Conservation (phyloP, 1,140 invertebrate species). For the Musca vetustissima region DNA sequence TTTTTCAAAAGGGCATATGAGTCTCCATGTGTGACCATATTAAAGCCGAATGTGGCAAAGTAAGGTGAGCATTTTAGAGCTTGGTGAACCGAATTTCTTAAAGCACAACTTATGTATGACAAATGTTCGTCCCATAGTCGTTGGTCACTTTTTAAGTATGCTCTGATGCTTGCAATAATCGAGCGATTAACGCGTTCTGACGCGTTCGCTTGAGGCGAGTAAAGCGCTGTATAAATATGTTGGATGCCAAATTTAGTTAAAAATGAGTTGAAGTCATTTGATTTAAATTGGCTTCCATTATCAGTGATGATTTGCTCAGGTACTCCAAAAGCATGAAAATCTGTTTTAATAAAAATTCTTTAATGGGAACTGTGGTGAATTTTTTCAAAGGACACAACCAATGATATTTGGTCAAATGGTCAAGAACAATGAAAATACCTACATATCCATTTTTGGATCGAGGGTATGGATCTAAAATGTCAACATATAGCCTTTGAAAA, state of each 20-base stretch:
- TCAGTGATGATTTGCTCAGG: constrained; percentile 7
- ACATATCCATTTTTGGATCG: no score
- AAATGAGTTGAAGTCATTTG: no score
- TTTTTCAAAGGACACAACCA: constrained; percentile 47
- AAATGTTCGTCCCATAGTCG: constrained; percentile 5
- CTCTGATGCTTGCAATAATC: no score
- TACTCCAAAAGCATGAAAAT: not conserved
- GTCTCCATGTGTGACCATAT: no score
- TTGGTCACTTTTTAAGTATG: constrained; percentile 6
- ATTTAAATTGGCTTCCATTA: constrained; percentile 16
- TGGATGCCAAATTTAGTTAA: constrained; percentile 1
- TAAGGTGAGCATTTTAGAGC: no score
- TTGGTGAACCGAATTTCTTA: not conserved
- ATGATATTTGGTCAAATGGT: no score
- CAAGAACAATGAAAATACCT: not conserved
- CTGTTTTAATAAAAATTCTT: not conserved
- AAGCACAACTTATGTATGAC: no score
- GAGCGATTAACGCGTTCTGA: constrained; percentile 12
- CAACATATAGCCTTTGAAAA: constrained; percentile 28
- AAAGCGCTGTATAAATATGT: no score
- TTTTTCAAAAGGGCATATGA: constrained; percentile 23
- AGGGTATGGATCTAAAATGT: no score
- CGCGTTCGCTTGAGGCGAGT: constrained; percentile 12
- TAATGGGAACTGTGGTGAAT: constrained; percentile 21
- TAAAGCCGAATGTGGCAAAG: no score